Base-by-base conservation (phyloP, 2,888 invertebrate genomes). In the Drosophila robusta region DNA sequence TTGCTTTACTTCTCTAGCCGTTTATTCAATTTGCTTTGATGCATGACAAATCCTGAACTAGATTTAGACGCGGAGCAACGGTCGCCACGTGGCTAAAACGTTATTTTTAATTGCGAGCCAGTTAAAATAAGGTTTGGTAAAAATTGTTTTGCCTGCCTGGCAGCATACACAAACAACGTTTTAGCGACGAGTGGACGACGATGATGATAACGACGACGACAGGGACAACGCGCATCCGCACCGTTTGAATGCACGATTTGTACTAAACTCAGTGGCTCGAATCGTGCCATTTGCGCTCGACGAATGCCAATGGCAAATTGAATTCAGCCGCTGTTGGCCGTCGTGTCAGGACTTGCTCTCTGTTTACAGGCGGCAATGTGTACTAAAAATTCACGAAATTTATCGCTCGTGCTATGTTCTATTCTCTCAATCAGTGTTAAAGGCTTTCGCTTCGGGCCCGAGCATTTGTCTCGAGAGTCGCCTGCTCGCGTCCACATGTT, bases 201-300 rank as follows among this genome's bases (percentile, higher is more conserved):
- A 50, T 45, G 45, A 50, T 45, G 18, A 52, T 50, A 45, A 56
- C 55, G 47, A 67, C 54, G 71, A 66, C 61, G 64, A 69, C 41
- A 64, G 61, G 58, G 63, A 78, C 54, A 66, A 67, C 81, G 79
- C 82, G 88, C 91, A 91, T 89, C 92, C 91, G 90, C 72, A 91
- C 90, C 90, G 89, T 90, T 86, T 83, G 91, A 92, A 90, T 80
- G 90, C 91, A 91, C 91, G 91, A 91, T 90, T 91, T 91, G 92
- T 91, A 91, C 91, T 91, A 92, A 91, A 90, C 46, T 50, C 42
- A 39, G 52, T 56, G 65, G 51, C 52, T 62, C 39, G 51, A 62
- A 54, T 74, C 60, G 67, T 63, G 46, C 16, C 38, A 46, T 29
- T 57, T 24, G 41, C 47, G 56, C 36, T 69, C 70, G 86, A 76